Evolutionary conservation across 1,140 invertebrate species (phyloP).

Genomic region (Brachionus rubens): DNA sequence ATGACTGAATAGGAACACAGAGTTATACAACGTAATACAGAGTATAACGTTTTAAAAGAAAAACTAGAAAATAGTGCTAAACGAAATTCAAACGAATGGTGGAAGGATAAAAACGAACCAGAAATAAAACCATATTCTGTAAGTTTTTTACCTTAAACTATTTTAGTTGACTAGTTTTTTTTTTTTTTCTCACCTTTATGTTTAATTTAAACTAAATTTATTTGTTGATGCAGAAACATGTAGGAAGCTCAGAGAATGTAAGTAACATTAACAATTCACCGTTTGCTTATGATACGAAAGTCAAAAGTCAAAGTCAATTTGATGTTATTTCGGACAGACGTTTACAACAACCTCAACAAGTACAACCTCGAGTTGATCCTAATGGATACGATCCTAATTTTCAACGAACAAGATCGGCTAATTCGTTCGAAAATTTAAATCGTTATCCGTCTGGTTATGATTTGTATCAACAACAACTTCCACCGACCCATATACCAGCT

Average conservation of each 20-base stretch:
- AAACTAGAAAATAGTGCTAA: conserved; percentile 11
- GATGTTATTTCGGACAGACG: background rate
- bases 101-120: conserved; percentile 23
- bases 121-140: conserved; percentile 46
- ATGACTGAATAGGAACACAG: background rate
- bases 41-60: conserved; percentile 11
- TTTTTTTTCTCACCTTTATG: background rate
- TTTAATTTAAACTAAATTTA: background rate
- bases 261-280: background rate
- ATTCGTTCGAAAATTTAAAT: conserved; percentile 19
- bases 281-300: background rate
- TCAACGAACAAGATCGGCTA: background rate
- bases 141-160: conserved; percentile 11
- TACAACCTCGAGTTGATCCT: background rate
- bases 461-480: background rate
- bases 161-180: background rate
- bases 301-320: conserved; percentile 35
- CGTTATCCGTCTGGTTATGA: background rate
- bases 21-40: background rate
- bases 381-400: background rate
- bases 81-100: background rate
- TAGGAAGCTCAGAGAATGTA: background rate
- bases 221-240: background rate
- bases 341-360: background rate
- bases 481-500: background rate